Evolutionary conservation across 1,140 invertebrate genomes (phyloP).

Genomic region (Tetragnatha versicolor): DNA sequence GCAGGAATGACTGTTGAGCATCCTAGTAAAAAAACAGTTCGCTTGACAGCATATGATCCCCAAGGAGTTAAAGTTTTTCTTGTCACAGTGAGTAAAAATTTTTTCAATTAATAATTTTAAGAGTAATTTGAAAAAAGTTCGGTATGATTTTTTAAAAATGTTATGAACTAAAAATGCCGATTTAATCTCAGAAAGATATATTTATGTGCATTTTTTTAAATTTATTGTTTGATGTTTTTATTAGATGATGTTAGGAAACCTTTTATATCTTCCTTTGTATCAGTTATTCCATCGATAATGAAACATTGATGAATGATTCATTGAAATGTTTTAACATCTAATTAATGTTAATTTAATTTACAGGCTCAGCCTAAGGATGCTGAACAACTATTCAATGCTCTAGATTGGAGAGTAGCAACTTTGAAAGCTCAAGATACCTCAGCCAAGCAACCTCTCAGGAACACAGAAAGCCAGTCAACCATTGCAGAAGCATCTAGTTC

Average conservation of each 20-base stretch:
- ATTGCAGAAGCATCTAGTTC: slow-evolving; percentile 43
- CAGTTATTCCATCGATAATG: too few species aligned
- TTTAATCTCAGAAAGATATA: too few species aligned
- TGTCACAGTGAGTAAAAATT: slow-evolving; percentile 71
- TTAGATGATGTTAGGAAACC: too few species aligned
- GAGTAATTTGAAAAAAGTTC: too few species aligned
- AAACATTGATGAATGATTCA: too few species aligned
- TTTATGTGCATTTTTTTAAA: too few species aligned
- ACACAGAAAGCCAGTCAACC: slow-evolving; percentile 5
- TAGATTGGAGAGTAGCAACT: slow-evolving; percentile 71
- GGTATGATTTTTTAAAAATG: too few species aligned
- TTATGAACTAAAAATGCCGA: too few species aligned
- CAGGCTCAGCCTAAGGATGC: slow-evolving; percentile 81
- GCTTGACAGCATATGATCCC: slow-evolving; percentile 86
- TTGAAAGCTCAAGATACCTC: slow-evolving; percentile 56
- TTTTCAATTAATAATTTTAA: background rate
- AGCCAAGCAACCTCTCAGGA: background rate
- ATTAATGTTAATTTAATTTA: too few species aligned
- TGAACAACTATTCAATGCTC: slow-evolving; percentile 74
- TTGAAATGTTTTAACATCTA: too few species aligned
- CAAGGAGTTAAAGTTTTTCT: slow-evolving; percentile 86
- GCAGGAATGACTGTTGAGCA: slow-evolving; percentile 88
- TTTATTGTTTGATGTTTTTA: too few species aligned
- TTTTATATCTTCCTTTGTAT: too few species aligned
- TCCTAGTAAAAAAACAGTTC: slow-evolving; percentile 83